Evolutionary conservation across 2,797 vertebrate genomes (phyloP), one percentile per base, ranked within the genome.

Genomic region (Gila robusta): DNA sequence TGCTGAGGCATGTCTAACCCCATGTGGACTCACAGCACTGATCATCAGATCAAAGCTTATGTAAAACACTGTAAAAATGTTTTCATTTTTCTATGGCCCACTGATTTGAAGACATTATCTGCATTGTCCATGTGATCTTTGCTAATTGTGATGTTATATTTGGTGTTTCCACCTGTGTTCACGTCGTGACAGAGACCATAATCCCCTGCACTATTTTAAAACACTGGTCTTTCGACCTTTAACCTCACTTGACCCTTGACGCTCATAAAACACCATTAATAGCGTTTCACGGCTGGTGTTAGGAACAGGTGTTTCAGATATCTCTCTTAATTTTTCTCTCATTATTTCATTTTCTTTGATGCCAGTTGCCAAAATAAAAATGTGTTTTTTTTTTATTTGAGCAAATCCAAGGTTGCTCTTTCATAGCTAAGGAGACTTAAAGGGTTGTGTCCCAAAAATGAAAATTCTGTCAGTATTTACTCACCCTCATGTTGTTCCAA

Each of bases 91-190:
- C 47, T 54, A 10, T 39, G 16, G 37, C 47, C 8, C 8, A 39
- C 49, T 39, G 26, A 41, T 82, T 82, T 4, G 2, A 71, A 70
- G 49, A 66, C 6, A 54, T 77, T 21, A 52, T 67, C 35, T 54
- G 10, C 19, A 28, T 71, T 71, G 26, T 71, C 74, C 14, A 26
- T 17, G 32, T 78, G 83, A 70, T 64, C 64, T 59, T 70, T 44
- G 64, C 47, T 32, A 54, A 62, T 79, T 21, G 26, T 39, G 28
- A 35, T 41, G 47, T 32, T 88, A 39, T 83, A 54, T 83, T 79
- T 37, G 70, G 70, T 81, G n/a, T 67, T 56, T 49, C 44, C 69
- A 83, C 70, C 56, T 11, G 28, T 66, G 84, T 79, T 74, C 70
- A 54, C n/a, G 23, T 64, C 39, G 7, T 44, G 49, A 62, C 66